Base-by-base conservation (phyloP, 1,140 invertebrate species). In the Drosophila pectinifera region DNA sequence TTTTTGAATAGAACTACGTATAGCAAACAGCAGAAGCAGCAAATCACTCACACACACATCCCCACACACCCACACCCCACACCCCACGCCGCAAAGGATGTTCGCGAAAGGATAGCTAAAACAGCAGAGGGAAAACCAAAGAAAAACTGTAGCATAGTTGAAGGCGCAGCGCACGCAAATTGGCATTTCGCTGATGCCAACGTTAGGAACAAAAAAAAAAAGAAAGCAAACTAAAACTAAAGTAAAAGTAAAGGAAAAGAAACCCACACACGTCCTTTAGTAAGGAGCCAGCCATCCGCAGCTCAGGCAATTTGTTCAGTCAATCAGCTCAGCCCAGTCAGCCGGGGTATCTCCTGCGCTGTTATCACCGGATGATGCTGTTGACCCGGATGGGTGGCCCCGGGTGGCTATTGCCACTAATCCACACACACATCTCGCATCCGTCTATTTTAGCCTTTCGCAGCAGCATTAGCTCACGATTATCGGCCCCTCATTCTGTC, bases 1-100 rank as follows among this genome's bases (percentile, higher is more conserved):
- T 89, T 89, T 88, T 89, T 82, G 77, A 73, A 78, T 80, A 88
- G 84, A 90, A 80, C 68, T 73, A 90, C 73, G 68, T 77, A 84
- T 70, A 85, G 78, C 84, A 80, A 88, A 82, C 65, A 77, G 81
- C 81, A 77, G 69, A 78, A 80, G 77, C 77, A 89, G 70, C 48
- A 76, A 68, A 83, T 39, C 54, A 72, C 78, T 61, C 65, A 54
- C 49, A 70, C 53, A 74, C 45, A 57, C 43, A n/a, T n/a, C 46
- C 14, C 72, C 36, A 42, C 26, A 26, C 42, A 34, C 34, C 39
- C 10, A 57, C 20, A 49, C 41, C 43, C 45, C 42, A 54, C 22
- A 73, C 14, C 36, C n/a, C 54, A 38, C n/a, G 43, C 48, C 45
- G 28, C 41, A 58, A 42, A 56, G 56, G 46, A 49, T 49, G 16